Evolutionary conservation across 2,113 vertebrate genomes (phyloP).

Genomic region (Megaleporinus macrocephalus): DNA sequence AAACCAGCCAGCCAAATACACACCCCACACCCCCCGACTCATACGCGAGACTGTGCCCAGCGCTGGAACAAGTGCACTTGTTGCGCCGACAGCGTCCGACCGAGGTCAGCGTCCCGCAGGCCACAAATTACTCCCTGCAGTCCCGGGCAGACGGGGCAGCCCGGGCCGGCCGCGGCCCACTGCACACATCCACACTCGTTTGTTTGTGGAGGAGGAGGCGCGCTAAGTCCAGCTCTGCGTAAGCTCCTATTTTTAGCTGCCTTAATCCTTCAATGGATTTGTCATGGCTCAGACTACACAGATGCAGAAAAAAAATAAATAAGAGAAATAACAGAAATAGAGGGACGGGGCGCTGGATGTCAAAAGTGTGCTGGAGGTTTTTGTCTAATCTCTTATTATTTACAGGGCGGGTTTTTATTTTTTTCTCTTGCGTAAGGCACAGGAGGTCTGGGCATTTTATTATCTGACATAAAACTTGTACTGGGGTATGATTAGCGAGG

Average conservation of each 20-base stretch:
- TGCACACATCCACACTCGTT: conserved; percentile 64
- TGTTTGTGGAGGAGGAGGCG: conserved; percentile 67
- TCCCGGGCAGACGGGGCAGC: conserved; percentile 50
- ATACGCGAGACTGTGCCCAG: conserved; percentile 28
- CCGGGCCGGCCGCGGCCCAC: conserved; percentile 29
- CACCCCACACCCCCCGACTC: no score
- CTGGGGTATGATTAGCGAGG: conserved; percentile 46
- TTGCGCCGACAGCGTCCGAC: conserved; percentile 63
- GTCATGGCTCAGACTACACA: conserved; percentile 66
- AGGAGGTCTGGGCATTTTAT: conserved; percentile 28
- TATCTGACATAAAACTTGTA: conserved; percentile 45
- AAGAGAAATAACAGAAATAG: conserved; percentile 14
- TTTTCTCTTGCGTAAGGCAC: conserved; percentile 13
- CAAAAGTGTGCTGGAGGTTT: conserved; percentile 54
- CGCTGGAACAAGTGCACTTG: conserved; percentile 44
- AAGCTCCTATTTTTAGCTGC: conserved; percentile 67
- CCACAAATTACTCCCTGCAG: conserved; percentile 70
- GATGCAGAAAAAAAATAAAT: conserved; percentile 60
- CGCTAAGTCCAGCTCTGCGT: conserved; percentile 59
- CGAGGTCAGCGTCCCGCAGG: conserved; percentile 64
- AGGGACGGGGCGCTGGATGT: conserved; percentile 20
- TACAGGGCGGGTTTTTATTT: conserved; percentile 20
- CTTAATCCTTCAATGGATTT: conserved; percentile 75
- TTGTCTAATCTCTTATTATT: conserved; percentile 67
- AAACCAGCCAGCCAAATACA: no score